These are phyloP conservation scores for Acrocephalus scirpaceus DNA, from an alignment of 2,797 vertebrate genomes.

Conservation along the genomic window DNA sequence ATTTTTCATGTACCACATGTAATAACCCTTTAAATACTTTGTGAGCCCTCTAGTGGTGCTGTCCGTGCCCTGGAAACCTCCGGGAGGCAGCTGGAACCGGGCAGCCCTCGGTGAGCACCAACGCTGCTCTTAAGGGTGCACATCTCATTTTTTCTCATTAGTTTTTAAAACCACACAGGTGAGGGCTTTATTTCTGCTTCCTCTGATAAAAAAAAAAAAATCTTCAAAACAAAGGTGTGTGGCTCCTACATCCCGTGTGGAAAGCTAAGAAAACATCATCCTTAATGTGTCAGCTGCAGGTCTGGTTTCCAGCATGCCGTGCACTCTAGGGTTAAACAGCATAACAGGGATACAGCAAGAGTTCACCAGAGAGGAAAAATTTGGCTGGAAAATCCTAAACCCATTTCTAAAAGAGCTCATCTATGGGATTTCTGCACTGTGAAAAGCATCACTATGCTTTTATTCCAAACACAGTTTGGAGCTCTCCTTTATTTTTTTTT, in stretches of 20 bases:
- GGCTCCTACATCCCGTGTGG: background rate
- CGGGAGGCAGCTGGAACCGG: background rate
- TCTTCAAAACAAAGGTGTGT: background rate
- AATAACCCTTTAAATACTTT: background rate
- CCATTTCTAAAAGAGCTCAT: background rate
- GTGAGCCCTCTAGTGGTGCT: constrained; percentile 55
- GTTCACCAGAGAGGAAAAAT: background rate
- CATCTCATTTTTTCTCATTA: background rate
- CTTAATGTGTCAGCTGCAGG: background rate
- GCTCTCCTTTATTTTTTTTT: constrained; percentile 23
- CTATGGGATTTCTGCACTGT: background rate
- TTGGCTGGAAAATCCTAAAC: constrained; percentile 1
- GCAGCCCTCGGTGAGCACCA: fast-evolving
- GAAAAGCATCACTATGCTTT: constrained; percentile 15
- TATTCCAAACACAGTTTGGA: constrained; percentile 34
- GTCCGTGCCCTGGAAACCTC: background rate
- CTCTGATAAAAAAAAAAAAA: background rate
- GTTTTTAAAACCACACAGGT: background rate
- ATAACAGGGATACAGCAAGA: background rate
- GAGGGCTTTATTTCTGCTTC: background rate
- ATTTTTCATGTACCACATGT: background rate
- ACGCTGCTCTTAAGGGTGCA: fast-evolving
- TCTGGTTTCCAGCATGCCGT: background rate
- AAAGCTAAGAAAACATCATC: background rate
- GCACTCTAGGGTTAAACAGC: background rate